Base-by-base conservation (phyloP, 2,797 vertebrate genomes). In the Salmo trutta region DNA sequence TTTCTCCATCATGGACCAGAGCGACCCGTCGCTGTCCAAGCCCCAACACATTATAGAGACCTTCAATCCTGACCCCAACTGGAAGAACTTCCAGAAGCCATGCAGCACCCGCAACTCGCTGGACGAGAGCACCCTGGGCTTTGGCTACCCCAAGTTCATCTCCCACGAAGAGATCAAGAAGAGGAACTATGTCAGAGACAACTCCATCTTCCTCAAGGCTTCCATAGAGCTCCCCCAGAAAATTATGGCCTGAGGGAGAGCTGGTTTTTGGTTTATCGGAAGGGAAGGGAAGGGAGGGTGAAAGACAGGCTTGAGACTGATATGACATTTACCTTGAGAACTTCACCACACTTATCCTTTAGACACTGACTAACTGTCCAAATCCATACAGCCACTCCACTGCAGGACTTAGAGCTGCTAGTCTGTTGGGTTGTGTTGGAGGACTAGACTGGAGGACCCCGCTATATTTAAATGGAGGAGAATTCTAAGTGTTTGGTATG, bases 41-140 rank as follows among this genome's bases (percentile, higher is more conserved):
- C 97, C 98, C n/a, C 98, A 99, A 89, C 97, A 99, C 89, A 96
- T 99, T 93, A 99, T 96, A 0, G 97, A 99, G 93, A 98, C 98
- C 88, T 99, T 99, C 94, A 97, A 96, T 86, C 98, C 98, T 0
- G 97, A 99, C 84, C 98, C 98, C 88, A 97, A 97, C 94, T 99
- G 98, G 98, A 99, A 98, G 84, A 99, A 99, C 91, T 99, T 99
- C 94, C 98, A 99, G 91, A 99, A 98, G 86, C 98, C 98, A 33
- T 73, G 91, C 87, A 92, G 94, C 74, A 96, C 92, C 33, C 95
- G 97, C 82, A 94, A 96, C 91, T 98, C 97, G 85, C 89, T 97
- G 94, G 98, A 99, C 54, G 98, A 98, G 94, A 99, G 97, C 91
- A 95, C 96, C 78, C 93, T 99, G 88, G 98, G 98, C 62, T 99